Base-by-base conservation (phyloP, 2,888 invertebrate species). In the Eupelmus urozonus region DNA sequence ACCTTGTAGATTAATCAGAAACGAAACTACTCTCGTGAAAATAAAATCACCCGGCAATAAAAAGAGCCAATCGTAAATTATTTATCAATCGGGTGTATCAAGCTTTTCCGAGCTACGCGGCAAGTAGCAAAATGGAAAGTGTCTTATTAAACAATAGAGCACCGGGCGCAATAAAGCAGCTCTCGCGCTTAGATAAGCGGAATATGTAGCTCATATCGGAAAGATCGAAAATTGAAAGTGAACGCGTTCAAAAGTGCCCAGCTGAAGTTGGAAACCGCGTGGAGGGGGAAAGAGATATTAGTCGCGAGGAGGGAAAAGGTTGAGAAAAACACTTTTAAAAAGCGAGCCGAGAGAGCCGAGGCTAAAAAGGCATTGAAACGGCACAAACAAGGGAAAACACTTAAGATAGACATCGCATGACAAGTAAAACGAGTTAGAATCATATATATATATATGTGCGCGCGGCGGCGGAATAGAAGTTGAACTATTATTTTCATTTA, bases 361-460 rank as follows among this genome's bases (percentile, higher is more conserved):
- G 62, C 23, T 27, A 34, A 45, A 53, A 62, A 76, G 62, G 29
- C 69, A 60, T 51, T 51, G 65, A 71, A 53, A 66, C 20, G 66
- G 5, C 51, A 65, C 51, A 62, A 72, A 77, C 77, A 67, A 72
- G 77, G 62, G 67, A 77, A 77, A 77, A 66, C 77, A 77, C 77
- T 77, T 67, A 72, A 77, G 67, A 77, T 72, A 62, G 72, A 77
- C 29, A 72, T 77, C 72, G 60, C 53, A 11, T 29, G 53, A 69
- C 67, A 75, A 63, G 70, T 57, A 34, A 76, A 76, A 55, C 57
- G 45, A 55, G 23, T 75, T 69, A 62, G 66, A 60, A 40, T 59
- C 51, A 23, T 73, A 65, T 51, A 51, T 29, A 16, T 3, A 16
- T 73, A 65, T 51, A 51, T 29, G 20, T 3, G 27, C 7, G 0